Conservation (phyloP, 2,888 invertebrate genomes). For the Formica aserva region DNA sequence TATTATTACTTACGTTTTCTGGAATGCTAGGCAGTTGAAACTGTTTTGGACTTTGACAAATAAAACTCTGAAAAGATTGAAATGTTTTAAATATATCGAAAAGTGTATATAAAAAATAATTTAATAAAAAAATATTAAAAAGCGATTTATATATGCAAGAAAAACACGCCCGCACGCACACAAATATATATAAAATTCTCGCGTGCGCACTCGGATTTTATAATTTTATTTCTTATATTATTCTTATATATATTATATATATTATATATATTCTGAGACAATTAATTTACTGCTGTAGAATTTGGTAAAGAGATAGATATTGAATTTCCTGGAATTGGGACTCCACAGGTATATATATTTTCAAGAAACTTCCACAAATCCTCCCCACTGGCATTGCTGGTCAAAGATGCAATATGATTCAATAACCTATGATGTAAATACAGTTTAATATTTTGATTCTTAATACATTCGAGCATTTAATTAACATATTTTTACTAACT, state of each 20-base stretch:
- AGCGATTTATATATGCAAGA: background rate
- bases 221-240: no score
- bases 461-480: background rate
- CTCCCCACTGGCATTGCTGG: constrained; percentile 87
- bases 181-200: no score
- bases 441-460: constrained; percentile 2
- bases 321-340: constrained; percentile 90
- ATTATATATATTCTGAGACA: background rate
- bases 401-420: constrained; percentile 93
- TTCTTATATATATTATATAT: background rate
- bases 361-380: constrained; percentile 89
- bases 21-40: constrained; percentile 97
- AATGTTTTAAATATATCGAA: constrained; percentile 1
- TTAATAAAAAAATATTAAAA: background rate
- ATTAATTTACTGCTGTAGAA: constrained; percentile 87
- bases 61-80: constrained; percentile 90
- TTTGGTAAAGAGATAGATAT: constrained; percentile 88
- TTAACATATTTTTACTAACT: constrained; percentile 87
- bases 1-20: constrained; percentile 92
- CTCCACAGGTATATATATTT: constrained; percentile 89
- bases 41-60: constrained; percentile 92
- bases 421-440: constrained; percentile 88
- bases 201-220: no score
- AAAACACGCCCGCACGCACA: background rate
- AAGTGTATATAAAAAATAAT: constrained; percentile 6